A percentile compares a stretch with the other conserved stretches of the same genome.
Conservation (phyloP, 2,888 invertebrate species). For the Gerris lacustris region DNA sequence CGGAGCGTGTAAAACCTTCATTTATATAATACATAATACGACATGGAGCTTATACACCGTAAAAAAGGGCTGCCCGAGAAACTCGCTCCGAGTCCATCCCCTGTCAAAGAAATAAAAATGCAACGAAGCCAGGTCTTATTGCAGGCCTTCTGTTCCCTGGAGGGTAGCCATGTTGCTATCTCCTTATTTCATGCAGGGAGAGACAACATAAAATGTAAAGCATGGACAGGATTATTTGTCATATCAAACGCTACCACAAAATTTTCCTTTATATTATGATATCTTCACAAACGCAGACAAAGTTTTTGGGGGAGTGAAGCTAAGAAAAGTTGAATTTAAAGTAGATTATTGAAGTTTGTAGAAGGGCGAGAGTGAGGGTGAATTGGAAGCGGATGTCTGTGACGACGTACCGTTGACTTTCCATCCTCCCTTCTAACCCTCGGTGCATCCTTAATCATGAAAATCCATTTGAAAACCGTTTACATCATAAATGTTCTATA, state of each 20-base stretch:
- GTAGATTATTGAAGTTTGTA: too few relatives aligned
- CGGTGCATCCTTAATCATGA: background rate
- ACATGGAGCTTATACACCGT: too few relatives aligned
- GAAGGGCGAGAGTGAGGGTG: background rate
- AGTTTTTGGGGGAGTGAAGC: too few relatives aligned
- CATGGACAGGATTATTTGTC: background rate
- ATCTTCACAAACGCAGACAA: too few relatives aligned
- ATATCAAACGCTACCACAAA: background rate
- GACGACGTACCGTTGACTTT: background rate
- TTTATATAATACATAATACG: too few relatives aligned
- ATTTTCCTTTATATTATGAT: too few relatives aligned
- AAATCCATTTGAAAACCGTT: background rate
- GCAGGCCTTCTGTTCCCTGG: background rate
- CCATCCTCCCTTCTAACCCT: background rate
- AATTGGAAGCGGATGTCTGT: background rate
- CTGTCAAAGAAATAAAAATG: background rate
- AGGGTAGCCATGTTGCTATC: background rate
- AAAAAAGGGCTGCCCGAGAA: too few relatives aligned
- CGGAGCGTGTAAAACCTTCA: too few relatives aligned
- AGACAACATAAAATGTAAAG: background rate
- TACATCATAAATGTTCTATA: slow-evolving; percentile 8
- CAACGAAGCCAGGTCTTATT: background rate
- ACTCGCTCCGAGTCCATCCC: background rate
- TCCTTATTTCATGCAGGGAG: background rate
- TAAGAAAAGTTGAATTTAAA: too few relatives aligned